Evolutionary conservation across 2,888 invertebrate species (phyloP), one percentile per base, ranked within the genome.

Genomic region (Clunio marinus): DNA sequence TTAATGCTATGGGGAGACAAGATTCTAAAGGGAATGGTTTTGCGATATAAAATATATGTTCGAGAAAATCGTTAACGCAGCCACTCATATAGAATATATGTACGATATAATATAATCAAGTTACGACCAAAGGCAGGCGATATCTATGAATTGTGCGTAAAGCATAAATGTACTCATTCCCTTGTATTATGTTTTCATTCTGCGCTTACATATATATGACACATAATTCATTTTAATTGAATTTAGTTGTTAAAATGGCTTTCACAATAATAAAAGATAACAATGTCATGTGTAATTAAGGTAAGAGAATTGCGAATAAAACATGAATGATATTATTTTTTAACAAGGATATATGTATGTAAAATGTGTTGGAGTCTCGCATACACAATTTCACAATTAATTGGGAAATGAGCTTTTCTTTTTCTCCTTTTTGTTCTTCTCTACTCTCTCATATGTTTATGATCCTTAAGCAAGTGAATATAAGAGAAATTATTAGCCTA

Each of bases 221-320:
- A 57, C 68, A 68, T 68, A 68, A 68, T 68, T 68, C 68, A 68
- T 68, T 68, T 68, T 68, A 68, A 68, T 68, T 68, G 68, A 68
- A 68, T 68, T 68, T 68, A 58, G 68, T 58, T 68, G 68, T 68
- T 68, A 57, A 58, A 68, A 68, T 68, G 63, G 45, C 41, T 66
- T 28, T 55, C 20, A 51, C 28, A 22, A 51, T 51, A 51, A 51
- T 66, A 51, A 55, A 66, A 37, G 68, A 58, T 58, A 68, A 68
- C 68, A 68, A 58, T 58, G 68, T 68, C 68, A 58, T 25, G 68
- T 45, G 58, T 68, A 68, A 68, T 68, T 68, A 68, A 68, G 68
- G 68, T 68, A 58, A 25, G 41, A 57, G 27, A 58, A 58, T 57
- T 57, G 58, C 41, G 68, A 58, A 58, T 37, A 32, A 58, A 46